Base-by-base conservation (phyloP, 2,113 vertebrate genomes). In the Clarias gariepinus region DNA sequence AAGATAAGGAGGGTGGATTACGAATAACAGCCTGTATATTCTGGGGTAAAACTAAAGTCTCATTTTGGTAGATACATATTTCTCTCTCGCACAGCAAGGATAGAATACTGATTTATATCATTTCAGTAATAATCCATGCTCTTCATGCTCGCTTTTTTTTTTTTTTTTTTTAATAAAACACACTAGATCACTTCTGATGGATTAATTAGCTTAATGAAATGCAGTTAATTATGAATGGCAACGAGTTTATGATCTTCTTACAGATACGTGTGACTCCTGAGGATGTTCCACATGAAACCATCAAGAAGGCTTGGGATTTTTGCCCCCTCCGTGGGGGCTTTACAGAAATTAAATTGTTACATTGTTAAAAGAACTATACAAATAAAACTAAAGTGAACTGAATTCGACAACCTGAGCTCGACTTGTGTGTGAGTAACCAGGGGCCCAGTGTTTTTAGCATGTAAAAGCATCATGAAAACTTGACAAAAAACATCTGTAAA, bases 391-490 rank as follows among this genome's bases (percentile, higher is more conserved):
- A 47, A 47, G 47, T 47, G 79, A 61, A 77, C 77, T 78, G 78
- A 68, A 82, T 47, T 47, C 74, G 81, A 81, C 81, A 23, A 81
- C 33, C 33, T 41, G 69, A 57, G 28, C 11, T 12, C 30, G 77
- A 79, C n/a, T 28, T 79, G 77, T 30, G 33, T 12, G 69, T 23
- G 69, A 25, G 36, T 6, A 11, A 12, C 25, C 63, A 28, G n/a
- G n/a, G 41, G 23, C 41, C 73, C 23, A 52, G 23, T 52, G 23
- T 76, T 11, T 53, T 47, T 52, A 47, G 36, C 3, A 12, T 52
- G 41, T 76, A 76, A 76, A 53, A 77, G 69, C 84, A 78, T 85
- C 73, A 66, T 78, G 53, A 66, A 77, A 52, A 66, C 57, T 53
- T 64, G 15, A 77, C n/a, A n/a, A 76, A 52, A 61, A 21, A 15